Base-by-base conservation (phyloP, 2,113 vertebrate species). In the Amia ocellicauda region DNA sequence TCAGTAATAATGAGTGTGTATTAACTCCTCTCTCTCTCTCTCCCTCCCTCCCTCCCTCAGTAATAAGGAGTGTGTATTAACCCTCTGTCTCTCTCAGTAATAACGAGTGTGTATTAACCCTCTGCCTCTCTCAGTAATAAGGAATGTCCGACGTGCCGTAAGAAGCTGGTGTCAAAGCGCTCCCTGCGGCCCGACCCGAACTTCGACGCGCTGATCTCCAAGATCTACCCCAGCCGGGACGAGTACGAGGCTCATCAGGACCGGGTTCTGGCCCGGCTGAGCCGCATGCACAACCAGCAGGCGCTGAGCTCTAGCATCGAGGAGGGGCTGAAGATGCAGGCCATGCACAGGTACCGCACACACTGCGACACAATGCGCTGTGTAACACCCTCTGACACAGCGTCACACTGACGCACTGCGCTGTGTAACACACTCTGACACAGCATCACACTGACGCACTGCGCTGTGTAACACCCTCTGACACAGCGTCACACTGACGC, bases 181-280 rank as follows among this genome's bases (percentile, higher is more conserved):
- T 96, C 94, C 0, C 85, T 95, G 2, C 86, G 94, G 0, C 86
- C 91, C 0, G 94, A 96, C 64, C 90, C 93, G 0, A 96, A 96
- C 66, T 96, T 95, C 0, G 94, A 96, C 10, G 94, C 94, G 0
- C 81, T 96, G 60, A 95, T 96, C 71, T 94, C 92, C 1, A 95
- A 95, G 79, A 95, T 96, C 68, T 95, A 96, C 69, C 94, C 94
- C 0, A 95, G 92, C 69, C 84, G 93, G 0, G 93, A 95, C 2
- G 94, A 96, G 74, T 96, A 96, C 0, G 94, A 96, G 69, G 94
- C 93, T 0, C 93, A 95, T 50, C 94, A 96, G 79, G 91, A 93
- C 45, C 80, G 91, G 0, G 92, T 95, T 1, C 82, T 96, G 60
- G 92, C 93, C 72, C 88, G 92, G 11, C 91, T 96, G 54, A 93